Percentiles rank a stretch among this genome's conserved stretches.
Conservation (phyloP, 2,888 invertebrate species). For the Apamea epomidion region DNA sequence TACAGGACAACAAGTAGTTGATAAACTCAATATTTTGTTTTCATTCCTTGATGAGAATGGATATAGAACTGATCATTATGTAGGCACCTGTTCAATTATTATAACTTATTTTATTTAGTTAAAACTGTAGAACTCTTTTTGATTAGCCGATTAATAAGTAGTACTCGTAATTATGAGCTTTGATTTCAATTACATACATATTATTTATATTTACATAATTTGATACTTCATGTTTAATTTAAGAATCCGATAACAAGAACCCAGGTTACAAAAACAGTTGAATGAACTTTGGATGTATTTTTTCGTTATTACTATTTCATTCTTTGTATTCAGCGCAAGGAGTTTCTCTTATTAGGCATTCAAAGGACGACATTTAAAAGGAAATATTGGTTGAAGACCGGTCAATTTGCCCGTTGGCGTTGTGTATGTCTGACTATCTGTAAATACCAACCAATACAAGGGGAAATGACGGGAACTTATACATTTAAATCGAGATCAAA, state of each 20-base stretch:
- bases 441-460: constrained; percentile 9
- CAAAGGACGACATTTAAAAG: constrained; percentile 88
- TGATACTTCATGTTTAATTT: constrained; percentile 30
- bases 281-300: constrained; percentile 82
- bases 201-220: not conserved
- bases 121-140: not conserved
- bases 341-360: constrained; percentile 87
- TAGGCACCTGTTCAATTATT: not conserved
- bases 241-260: constrained; percentile 32
- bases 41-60: constrained; percentile 29
- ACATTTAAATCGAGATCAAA: not conserved
- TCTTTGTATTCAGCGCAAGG: constrained; percentile 86
- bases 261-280: constrained; percentile 76
- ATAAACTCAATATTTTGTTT: constrained; percentile 37
- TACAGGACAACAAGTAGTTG: constrained; percentile 31
- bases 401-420: constrained; percentile 60
- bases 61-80: constrained; percentile 1
- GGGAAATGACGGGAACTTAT: constrained; percentile 14
- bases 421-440: constrained; percentile 1
- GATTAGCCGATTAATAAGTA: not conserved
- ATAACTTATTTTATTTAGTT: not conserved
- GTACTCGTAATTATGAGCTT: constrained; percentile 1
- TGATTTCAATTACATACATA: constrained; percentile 24
- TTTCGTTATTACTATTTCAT: constrained; percentile 78
- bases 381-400: constrained; percentile 83